Percentiles rank a stretch among this genome's conserved stretches.
phyloP scores from a whole-genome alignment of 2,113 vertebrate species.

The Rhinoptilus africanus region DNA sequence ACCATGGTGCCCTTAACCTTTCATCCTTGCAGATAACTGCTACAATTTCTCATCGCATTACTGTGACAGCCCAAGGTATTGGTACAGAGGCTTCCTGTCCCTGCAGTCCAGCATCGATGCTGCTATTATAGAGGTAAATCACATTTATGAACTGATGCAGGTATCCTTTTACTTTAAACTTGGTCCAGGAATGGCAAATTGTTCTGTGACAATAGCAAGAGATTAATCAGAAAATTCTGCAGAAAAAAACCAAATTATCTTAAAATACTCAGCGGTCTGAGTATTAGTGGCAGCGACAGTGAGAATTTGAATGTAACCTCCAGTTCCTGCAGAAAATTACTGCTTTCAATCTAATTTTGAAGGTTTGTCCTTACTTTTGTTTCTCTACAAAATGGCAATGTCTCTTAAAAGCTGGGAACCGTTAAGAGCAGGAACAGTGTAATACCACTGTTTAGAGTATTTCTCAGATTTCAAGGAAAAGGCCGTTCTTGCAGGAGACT shows the following conservation, averaged over 20 bases:
- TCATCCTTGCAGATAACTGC: conserved; percentile 20
- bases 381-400: not conserved
- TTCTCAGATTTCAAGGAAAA: not conserved
- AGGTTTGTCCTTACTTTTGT: not conserved
- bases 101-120: conserved; percentile 76
- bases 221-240: not conserved
- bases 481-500: not conserved
- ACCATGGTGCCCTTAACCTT: not conserved
- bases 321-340: not conserved
- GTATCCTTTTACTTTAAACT: not conserved
- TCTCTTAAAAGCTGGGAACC: not conserved
- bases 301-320: not conserved
- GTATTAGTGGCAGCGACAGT: not conserved
- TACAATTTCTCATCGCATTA: fast-evolving
- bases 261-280: not conserved
- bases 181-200: not conserved
- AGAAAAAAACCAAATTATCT: not conserved
- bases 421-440: too few species aligned
- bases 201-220: not conserved
- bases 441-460: not conserved
- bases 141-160: not conserved
- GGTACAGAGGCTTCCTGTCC: conserved; percentile 72
- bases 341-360: not conserved
- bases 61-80: conserved; percentile 44
- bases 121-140: conserved; percentile 75